Evolutionary conservation across 2,888 invertebrate genomes (phyloP), one percentile per base, ranked within the genome.

Genomic region (Dichetophora obliterata): DNA sequence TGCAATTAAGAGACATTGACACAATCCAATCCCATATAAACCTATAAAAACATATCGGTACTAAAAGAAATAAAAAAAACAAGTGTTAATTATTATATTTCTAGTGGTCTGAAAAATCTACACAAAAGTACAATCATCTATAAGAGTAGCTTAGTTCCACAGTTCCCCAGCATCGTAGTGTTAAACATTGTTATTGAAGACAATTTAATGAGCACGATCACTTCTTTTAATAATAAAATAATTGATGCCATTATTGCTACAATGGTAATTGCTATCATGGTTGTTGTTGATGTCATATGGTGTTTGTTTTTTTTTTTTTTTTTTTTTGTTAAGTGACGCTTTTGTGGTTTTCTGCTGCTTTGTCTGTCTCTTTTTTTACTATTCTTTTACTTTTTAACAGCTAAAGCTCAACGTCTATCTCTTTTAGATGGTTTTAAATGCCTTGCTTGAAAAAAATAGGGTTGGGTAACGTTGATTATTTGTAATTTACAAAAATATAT

Each of bases 191-290:
- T 59, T 22, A 70, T 70, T 54, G 57, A 70, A 57, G 34, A 57
- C 34, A 5, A 37, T 50, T 71, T 71, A 71, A 71, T 71, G 71
- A 71, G 70, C 34, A 22, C 57, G 71, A 71, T 71, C 57, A 71
- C 57, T 71, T 71, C 71, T 71, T 70, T 71, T 57, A 71, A 71
- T 71, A 57, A 59, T 37, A 59, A 57, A 57, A 57, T 71, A 73
- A 73, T 73, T 73, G 63, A 65, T 34, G 63, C 63, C 63, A 73
- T 63, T 73, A 63, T 63, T 50, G 34, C 24, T 34, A 31, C 52
- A 50, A 63, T 31, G 27, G 43, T 48, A 50, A 61, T 48, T 63
- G 50, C 65, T 19, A 9, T 65, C 52, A 50, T 63, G 22, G 50
- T 52, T 65, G 48, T 34, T 57, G 31, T 37, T 50, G 52, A 19